Conservation (phyloP, 2,888 invertebrate genomes). For the Apamea epomidion region DNA sequence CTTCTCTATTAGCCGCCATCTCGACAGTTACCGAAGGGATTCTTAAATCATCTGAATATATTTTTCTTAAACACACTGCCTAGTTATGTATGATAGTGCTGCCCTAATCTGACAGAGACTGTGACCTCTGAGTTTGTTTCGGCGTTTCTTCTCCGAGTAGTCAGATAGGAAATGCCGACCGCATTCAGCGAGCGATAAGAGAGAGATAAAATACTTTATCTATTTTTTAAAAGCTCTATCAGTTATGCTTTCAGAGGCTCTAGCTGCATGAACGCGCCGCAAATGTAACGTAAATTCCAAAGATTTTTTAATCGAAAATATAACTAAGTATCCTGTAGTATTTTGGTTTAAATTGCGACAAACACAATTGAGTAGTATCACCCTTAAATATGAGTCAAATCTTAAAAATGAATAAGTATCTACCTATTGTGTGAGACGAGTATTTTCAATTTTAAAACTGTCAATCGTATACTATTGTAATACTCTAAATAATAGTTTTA, state of each 20-base stretch:
- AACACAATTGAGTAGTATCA: neutral
- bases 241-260: neutral
- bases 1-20: no score
- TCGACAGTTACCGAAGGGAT: no score
- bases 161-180: no score
- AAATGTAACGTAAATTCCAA: neutral
- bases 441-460: neutral
- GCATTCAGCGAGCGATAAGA: no score
- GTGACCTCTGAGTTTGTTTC: no score
- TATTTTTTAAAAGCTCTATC: neutral
- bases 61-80: no score
- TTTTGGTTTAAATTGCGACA: neutral
- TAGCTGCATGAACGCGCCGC: neutral
- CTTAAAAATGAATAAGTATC: neutral
- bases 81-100: no score
- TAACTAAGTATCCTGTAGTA: neutral
- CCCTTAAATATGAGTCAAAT: neutral
- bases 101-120: no score
- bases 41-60: no score
- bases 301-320: neutral
- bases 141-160: no score
- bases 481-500: constrained; percentile 42
- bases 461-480: constrained; percentile 1
- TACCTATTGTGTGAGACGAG: neutral
- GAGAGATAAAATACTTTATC: neutral